Conservation (phyloP, 1,140 invertebrate genomes). For the Arctopsyche grandis region DNA sequence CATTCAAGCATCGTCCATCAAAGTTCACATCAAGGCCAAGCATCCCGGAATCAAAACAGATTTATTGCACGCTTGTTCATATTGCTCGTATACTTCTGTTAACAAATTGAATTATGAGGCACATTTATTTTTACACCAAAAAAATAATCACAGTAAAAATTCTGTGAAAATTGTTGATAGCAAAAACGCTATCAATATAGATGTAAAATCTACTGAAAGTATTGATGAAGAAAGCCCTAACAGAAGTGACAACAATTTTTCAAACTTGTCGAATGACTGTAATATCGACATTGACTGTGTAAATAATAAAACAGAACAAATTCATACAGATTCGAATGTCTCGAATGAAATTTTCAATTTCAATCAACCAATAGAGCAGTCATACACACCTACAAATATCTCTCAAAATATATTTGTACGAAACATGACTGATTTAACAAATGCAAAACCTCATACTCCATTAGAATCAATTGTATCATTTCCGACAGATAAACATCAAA, state of each 20-base stretch:
- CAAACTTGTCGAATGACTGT: not conserved
- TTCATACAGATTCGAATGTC: not conserved
- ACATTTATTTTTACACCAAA: conserved; percentile 61
- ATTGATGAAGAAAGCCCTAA: not conserved
- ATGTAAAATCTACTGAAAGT: not conserved
- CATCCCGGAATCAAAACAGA: conserved; percentile 66
- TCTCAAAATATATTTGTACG: conserved; percentile 11
- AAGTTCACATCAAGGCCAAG: conserved; percentile 69
- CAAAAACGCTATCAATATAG: not conserved
- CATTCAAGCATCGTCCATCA: conserved; percentile 74
- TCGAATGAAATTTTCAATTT: not conserved
- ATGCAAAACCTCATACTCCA: not conserved
- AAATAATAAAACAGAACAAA: not conserved
- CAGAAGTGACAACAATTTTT: not conserved
- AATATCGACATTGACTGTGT: not conserved
- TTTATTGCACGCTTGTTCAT: conserved; percentile 65
- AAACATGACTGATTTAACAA: conserved; percentile 17
- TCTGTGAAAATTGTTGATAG: not conserved
- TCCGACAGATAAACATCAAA: not conserved
- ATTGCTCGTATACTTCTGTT: conserved; percentile 67
- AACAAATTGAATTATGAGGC: conserved; percentile 66
- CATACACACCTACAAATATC: not conserved
- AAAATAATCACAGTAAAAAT: conserved; percentile 35
- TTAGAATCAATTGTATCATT: not conserved
- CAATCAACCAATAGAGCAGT: not conserved